Conservation (phyloP, 2,113 vertebrate genomes). For the Shinisaurus crocodilurus region DNA sequence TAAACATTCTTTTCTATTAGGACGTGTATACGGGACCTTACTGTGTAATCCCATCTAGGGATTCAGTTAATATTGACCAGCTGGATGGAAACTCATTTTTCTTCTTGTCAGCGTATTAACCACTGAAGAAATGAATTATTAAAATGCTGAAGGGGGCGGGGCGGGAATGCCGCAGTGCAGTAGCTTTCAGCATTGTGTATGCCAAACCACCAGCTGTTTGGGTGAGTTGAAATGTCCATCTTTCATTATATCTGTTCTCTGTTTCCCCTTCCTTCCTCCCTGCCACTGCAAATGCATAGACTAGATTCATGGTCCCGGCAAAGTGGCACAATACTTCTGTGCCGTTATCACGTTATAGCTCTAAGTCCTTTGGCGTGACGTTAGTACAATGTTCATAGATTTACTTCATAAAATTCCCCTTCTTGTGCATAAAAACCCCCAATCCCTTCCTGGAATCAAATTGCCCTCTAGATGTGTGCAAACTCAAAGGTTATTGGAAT, state of each 20-base stretch:
- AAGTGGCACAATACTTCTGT: not conserved
- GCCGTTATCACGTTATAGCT: not conserved
- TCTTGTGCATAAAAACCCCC: not conserved
- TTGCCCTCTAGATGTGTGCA: not conserved
- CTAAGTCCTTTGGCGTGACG: not conserved
- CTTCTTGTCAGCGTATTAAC: conserved; percentile 65
- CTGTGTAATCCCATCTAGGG: conserved; percentile 55
- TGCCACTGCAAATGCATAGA: not conserved
- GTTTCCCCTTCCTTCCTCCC: not conserved
- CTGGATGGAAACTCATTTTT: conserved; percentile 52
- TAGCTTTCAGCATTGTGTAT: conserved; percentile 58
- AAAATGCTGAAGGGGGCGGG: conserved; percentile 37
- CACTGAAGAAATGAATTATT: conserved; percentile 63
- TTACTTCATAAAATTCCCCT: not conserved
- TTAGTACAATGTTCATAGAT: not conserved
- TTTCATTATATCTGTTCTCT: not conserved
- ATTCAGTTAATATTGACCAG: conserved; percentile 60
- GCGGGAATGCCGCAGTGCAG: conserved; percentile 45
- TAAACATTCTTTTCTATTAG: conserved; percentile 41
- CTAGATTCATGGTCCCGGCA: not conserved
- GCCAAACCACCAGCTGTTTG: conserved; percentile 42
- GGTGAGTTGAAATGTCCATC: conserved; percentile 38
- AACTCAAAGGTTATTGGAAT: not conserved
- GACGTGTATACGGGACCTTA: conserved; percentile 51
- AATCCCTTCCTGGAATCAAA: not conserved